phyloP scores from a whole-genome alignment of 2,113 vertebrate genomes.

The Empidonax alnorum region DNA sequence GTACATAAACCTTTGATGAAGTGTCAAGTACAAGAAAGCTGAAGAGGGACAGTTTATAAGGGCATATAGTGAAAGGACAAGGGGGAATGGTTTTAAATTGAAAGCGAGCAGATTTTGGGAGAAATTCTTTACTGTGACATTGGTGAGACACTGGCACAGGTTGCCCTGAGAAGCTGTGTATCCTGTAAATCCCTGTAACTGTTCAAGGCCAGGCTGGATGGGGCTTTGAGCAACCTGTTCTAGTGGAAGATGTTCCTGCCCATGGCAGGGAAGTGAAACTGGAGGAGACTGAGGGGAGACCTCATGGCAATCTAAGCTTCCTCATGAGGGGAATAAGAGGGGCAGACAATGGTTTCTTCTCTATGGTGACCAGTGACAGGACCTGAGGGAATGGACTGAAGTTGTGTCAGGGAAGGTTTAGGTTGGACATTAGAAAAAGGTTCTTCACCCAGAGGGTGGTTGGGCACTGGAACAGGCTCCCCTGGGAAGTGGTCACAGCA shows the following conservation, averaged over 20 bases:
- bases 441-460: neutral
- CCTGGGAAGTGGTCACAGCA: neutral
- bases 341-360: neutral
- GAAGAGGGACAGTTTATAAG: neutral
- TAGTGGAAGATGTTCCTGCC: neutral
- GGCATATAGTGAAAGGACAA: neutral
- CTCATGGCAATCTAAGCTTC: neutral
- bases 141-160: neutral
- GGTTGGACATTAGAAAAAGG: neutral
- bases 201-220: neutral
- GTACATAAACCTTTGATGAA: neutral
- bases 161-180: neutral
- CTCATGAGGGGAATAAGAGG: neutral
- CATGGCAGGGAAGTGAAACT: neutral
- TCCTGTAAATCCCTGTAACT: neutral
- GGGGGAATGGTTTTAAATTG: neutral
- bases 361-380: neutral
- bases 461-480: neutral
- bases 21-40: neutral
- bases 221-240: neutral
- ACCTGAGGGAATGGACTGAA: neutral
- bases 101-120: neutral
- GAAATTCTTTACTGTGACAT: neutral
- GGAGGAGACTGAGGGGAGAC: neutral
- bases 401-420: neutral